These are phyloP conservation scores for Ceratina calcarata DNA, from an alignment of 1,140 invertebrate species.

Conservation along the genomic window DNA sequence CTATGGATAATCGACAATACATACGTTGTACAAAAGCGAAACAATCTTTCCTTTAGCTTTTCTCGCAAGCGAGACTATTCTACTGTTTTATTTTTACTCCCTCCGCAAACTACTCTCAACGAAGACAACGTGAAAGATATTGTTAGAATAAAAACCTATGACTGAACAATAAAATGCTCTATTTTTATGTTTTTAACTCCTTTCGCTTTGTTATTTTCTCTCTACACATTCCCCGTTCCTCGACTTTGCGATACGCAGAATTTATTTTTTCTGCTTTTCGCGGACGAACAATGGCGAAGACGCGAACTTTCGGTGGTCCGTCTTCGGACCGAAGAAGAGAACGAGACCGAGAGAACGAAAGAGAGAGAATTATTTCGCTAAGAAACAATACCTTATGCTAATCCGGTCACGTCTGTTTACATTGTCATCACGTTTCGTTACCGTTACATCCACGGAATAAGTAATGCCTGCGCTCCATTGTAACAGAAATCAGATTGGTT, in stretches of 20 bases:
- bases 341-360: background rate
- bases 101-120: conserved; percentile 35
- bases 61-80: conserved; percentile 54
- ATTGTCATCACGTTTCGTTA: conserved; percentile 66
- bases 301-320: conserved; percentile 1
- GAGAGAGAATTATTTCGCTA: conserved; percentile 32
- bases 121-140: conserved; percentile 58
- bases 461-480: conserved; percentile 43
- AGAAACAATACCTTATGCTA: conserved; percentile 64
- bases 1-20: conserved; percentile 39
- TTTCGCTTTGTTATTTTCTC: conserved; percentile 33
- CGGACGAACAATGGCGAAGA: background rate
- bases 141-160: conserved; percentile 69
- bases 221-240: background rate
- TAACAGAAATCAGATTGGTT: conserved; percentile 57
- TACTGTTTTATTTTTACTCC: background rate
- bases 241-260: background rate
- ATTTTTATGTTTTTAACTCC: conserved; percentile 71
- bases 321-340: background rate
- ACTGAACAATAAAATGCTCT: conserved; percentile 74
- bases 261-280: background rate
- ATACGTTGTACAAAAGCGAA: conserved; percentile 56
- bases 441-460: conserved; percentile 64
- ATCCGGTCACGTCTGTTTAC: conserved; percentile 66
- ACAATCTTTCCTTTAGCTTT: conserved; percentile 49